A percentile compares a stretch with the other conserved stretches of the same genome.
phyloP scores from a whole-genome alignment of 2,797 vertebrate species.

The Bovichtus diacanthus region DNA sequence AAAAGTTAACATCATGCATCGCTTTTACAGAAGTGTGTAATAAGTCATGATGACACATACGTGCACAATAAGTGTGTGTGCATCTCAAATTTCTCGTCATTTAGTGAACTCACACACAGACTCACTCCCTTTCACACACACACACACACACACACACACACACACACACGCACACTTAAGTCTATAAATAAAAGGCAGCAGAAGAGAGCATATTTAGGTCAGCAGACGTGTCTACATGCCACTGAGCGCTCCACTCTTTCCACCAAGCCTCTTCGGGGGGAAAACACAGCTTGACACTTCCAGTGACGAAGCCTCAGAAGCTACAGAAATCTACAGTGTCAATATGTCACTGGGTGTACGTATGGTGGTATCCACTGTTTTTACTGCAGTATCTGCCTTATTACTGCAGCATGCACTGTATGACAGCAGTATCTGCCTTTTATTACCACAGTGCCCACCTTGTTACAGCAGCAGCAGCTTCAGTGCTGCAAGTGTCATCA shows the following conservation, averaged over 20 bases:
- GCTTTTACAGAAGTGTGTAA: background rate
- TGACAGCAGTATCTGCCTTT: conserved; percentile 21
- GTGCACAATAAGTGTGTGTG: conserved; percentile 42
- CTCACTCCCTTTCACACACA: conserved; percentile 31
- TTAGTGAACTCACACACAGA: conserved; percentile 13
- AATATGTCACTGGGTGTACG: conserved; percentile 8
- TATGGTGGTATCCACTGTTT: conserved; percentile 22
- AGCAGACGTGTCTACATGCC: conserved; percentile 74
- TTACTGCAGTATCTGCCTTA: conserved; percentile 59
- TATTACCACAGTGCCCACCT: conserved; percentile 44
- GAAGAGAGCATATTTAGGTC: conserved; percentile 79
- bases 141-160: conserved; percentile 41
- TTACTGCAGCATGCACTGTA: conserved; percentile 49
- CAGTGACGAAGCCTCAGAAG: conserved; percentile 32
- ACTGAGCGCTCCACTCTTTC: conserved; percentile 55
- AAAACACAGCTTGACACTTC: conserved; percentile 45
- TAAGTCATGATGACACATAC: conserved; percentile 5
- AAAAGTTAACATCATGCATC: background rate
- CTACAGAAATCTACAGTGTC: conserved; percentile 36
- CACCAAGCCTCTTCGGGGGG: conserved; percentile 42
- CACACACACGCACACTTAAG: conserved; percentile 62
- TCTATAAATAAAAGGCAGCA: conserved; percentile 77
- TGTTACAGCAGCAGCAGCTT: conserved; percentile 45
- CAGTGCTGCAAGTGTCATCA: conserved; percentile 54
- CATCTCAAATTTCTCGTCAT: conserved; percentile 30